Evolutionary conservation across 2,113 vertebrate genomes (phyloP), one percentile per base, ranked within the genome.

Genomic region (Cynocephalus volans): DNA sequence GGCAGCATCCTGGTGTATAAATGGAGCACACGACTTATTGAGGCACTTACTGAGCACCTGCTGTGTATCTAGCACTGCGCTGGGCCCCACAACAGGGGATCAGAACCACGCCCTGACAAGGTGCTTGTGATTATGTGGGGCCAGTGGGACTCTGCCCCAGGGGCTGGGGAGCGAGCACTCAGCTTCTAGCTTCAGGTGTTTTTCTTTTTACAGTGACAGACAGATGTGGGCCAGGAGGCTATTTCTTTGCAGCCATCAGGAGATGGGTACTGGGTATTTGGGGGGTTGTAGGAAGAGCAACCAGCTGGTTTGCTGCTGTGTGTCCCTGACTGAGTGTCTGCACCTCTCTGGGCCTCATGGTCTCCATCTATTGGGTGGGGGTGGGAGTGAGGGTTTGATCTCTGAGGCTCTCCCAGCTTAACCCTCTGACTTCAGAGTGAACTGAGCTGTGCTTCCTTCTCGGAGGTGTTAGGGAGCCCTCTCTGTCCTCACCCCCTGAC

Each of bases 331-430:
- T 33, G 77, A 62, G 73, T 77, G 7, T n/a, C 88, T 88, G n/a
- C 6, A 24, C 80, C 56, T 82, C 65, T 96, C 95, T 96, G 88
- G 60, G 91, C n/a, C 54, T 41, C 41, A 41, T 41, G 41, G 41
- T 41, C 41, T 84, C 77, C 31, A 17, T 91, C 76, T 79, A 1
- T 91, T 86, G 65, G 21, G 6, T 23, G n/a, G 23, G 10, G 36
- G 4, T 65, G 3, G 14, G 11, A 13, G 36, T 60, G 7, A n/a
- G 28, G 56, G 17, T 82, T 56, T 23, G 45, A 26, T 23, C 19
- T 76, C 28, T 1, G 1, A 58, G 52, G 83, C 56, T 88, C 33
- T 52, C 24, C 69, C 19, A 67, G 83, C 58, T 93, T 81, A 70
- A 64, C 26, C n/a, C n/a, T 96, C 9, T 48, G 52, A 56, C 76